Base-by-base conservation (phyloP, 2,888 invertebrate genomes). In the Drosophila tanythrix region DNA sequence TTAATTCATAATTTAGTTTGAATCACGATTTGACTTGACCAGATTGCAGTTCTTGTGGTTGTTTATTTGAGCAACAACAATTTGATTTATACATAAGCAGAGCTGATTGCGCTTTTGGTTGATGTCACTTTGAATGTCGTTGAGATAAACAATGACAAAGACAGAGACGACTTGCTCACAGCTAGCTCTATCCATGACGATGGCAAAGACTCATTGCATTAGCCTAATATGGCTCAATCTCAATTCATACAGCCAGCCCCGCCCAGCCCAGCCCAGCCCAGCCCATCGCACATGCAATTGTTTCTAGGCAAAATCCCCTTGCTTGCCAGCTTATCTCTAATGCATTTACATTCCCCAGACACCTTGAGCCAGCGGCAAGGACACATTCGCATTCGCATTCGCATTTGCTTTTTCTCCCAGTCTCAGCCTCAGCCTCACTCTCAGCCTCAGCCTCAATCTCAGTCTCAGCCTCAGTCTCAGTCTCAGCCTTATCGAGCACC, bases 341-440 rank as follows among this genome's bases (percentile, higher is more conserved):
- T 82, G 82, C 86, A 83, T 86, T 85, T 77, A 43, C 70, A 64
- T 74, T 59, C 74, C 58, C 63, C 70, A 74, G 70, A 57, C 60
- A 56, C 70, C 25, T 48, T 29, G 36, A 31, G 21, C 25, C 60
- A 66, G 57, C 51, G 61, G 48, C 67, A 46, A 66, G 59, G 51
- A 66, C 66, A 8, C 31, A 29, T 5, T 51, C 29, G 0, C 43
- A 43, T 21, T 11, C 43, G 0, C 51, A 51, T n/a, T 51, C 53
- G 35, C 25, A 36, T 55, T 55, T 11, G 3, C 25, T 36, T 55
- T 55, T 36, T 6, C 27, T 31, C 31, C 10, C 10, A 33, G 33
- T 10, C 33, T 11, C 11, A 33, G 31, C 3, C 31, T 33, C 31
- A 33, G 31, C 31, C 33, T 33, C 53, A 21, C n/a, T 35, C 58